Percentiles rank a stretch among this genome's conserved stretches.
Evolutionary conservation across 2,888 invertebrate genomes (phyloP).

Genomic region (Onchidella celtica): DNA sequence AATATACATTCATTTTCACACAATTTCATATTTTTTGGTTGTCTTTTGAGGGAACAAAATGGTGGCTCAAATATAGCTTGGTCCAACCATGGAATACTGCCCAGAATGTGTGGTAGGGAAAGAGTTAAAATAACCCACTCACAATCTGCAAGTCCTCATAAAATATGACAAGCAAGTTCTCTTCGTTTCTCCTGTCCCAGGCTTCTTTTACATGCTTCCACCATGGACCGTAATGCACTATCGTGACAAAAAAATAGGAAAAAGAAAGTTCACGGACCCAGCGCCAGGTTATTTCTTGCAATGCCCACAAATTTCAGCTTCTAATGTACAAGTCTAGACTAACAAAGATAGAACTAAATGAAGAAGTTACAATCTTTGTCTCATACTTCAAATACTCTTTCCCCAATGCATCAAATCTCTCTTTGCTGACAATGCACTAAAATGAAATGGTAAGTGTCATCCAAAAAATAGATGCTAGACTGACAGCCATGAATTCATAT

Average conservation of each 20-base stretch:
- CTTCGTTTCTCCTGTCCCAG: slow-evolving; percentile 85
- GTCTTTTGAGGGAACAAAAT: no score
- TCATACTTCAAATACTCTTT: neutral
- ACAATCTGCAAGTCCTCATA: slow-evolving; percentile 90
- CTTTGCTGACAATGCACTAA: no score
- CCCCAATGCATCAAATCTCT: no score
- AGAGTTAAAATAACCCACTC: no score
- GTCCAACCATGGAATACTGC: no score
- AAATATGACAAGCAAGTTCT: slow-evolving; percentile 88
- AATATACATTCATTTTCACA: no score
- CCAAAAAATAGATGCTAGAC: no score
- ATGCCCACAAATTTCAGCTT: neutral
- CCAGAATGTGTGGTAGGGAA: no score
- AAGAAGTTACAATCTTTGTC: neutral
- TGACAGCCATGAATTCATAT: no score
- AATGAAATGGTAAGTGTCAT: no score
- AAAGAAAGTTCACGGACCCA: neutral
- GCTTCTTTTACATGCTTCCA: slow-evolving; percentile 81
- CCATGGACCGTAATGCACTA: slow-evolving; percentile 75
- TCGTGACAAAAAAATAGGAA: neutral
- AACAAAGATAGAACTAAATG: neutral
- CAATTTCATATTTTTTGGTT: no score
- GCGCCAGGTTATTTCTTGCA: neutral
- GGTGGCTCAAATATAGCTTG: no score
- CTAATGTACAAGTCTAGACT: neutral